phyloP scores from a whole-genome alignment of 2,113 vertebrate genomes.

The Cariama cristata region DNA sequence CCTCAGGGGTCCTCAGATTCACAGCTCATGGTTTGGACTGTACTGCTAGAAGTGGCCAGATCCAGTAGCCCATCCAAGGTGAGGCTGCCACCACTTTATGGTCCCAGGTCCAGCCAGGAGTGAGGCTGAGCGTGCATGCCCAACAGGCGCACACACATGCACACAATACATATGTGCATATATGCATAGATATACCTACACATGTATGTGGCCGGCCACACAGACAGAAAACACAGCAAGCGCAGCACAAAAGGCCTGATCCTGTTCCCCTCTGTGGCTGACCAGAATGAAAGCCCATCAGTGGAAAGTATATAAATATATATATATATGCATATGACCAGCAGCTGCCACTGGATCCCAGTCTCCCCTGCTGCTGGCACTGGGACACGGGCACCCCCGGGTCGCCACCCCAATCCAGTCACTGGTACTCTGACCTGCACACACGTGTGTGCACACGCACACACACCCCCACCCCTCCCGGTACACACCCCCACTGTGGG shows the following conservation, averaged over 20 bases:
- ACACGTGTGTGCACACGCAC: too few relatives aligned
- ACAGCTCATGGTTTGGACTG: background rate
- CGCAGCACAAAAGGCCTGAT: background rate
- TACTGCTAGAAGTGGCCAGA: background rate
- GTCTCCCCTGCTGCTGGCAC: background rate
- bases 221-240: background rate
- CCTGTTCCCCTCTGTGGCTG: background rate
- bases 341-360: background rate
- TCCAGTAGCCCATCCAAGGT: accelerated
- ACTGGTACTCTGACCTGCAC: background rate
- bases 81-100: background rate
- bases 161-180: too few relatives aligned
- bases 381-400: accelerated
- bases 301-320: background rate
- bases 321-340: background rate
- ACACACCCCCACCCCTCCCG: too few relatives aligned
- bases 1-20: background rate
- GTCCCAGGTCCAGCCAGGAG: background rate
- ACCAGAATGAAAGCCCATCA: background rate
- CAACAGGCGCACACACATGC: too few relatives aligned
- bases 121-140: background rate
- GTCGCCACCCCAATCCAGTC: background rate
- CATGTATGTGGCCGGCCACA: background rate
- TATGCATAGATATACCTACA: background rate
- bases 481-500: background rate